Conservation (phyloP, 2,888 invertebrate species). For the Stenotaenia linearis region DNA sequence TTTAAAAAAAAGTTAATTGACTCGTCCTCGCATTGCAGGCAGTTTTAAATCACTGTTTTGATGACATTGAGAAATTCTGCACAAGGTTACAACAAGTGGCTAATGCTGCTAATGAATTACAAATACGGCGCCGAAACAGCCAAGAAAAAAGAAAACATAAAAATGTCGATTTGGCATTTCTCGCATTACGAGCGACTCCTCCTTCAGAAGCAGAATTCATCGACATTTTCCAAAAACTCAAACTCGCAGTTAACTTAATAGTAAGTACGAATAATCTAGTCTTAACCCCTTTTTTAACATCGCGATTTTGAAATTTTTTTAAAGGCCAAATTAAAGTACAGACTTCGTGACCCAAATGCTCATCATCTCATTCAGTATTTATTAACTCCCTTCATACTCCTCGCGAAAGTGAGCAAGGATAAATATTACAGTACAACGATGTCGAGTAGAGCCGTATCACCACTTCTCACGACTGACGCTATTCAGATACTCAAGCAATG, state of each 20-base stretch:
- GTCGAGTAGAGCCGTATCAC: conserved; percentile 26
- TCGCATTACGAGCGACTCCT: conserved; percentile 19
- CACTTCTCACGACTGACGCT: neutral
- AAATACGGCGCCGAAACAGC: neutral
- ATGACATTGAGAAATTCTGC: conserved; percentile 32
- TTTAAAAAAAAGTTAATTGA: neutral
- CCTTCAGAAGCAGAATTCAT: conserved; percentile 30
- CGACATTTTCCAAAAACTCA: conserved; percentile 30
- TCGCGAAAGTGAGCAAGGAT: conserved; percentile 16
- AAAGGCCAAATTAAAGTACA: conserved; percentile 28
- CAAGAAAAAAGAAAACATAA: neutral
- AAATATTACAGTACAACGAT: neutral
- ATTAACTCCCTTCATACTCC: neutral
- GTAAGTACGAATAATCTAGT: neutral
- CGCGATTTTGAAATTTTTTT: neutral
- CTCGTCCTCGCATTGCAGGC: neutral
- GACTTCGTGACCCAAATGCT: conserved; percentile 30
- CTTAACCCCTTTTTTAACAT: neutral
- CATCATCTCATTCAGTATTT: conserved; percentile 27
- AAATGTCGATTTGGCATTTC: neutral
- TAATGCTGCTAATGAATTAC: neutral
- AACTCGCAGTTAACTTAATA: conserved; percentile 27
- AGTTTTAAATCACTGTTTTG: conserved; percentile 31
- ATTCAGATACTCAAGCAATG: neutral
- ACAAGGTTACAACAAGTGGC: conserved; percentile 24